These are phyloP conservation scores for Seriola quinqueradiata DNA, from an alignment of 2,113 vertebrate species.

Conservation along the genomic window DNA sequence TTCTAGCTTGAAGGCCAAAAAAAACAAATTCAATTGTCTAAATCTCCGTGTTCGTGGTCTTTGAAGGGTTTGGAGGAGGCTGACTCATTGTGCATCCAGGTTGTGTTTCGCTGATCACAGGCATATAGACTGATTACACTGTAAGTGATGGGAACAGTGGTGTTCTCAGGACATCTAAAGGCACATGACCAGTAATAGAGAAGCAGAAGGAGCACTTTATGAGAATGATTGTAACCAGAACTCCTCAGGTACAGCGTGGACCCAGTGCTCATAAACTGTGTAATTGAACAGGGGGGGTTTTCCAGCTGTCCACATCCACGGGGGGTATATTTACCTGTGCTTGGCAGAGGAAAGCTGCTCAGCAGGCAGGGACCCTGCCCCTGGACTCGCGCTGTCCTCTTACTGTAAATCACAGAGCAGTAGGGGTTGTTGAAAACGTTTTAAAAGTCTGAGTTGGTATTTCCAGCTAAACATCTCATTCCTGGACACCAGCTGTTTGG, in stretches of 20 bases:
- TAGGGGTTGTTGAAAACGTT: conserved; percentile 50
- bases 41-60: conserved; percentile 8
- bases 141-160: conserved; percentile 3
- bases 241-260: conserved; percentile 25
- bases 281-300: conserved; percentile 24
- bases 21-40: conserved; percentile 13
- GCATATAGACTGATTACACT: background rate
- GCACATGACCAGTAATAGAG: background rate
- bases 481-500: conserved; percentile 82
- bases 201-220: conserved; percentile 22
- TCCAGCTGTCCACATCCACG: conserved; percentile 40
- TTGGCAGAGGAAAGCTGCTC: conserved; percentile 48
- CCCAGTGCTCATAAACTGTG: conserved; percentile 59
- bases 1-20: conserved; percentile 30
- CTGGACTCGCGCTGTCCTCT: conserved; percentile 47
- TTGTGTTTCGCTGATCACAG: conserved; percentile 15
- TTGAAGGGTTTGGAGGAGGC: background rate
- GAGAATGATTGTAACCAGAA: conserved; percentile 32
- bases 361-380: conserved; percentile 38
- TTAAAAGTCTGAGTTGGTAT: conserved; percentile 74
- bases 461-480: conserved; percentile 81
- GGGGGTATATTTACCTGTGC: conserved; percentile 56
- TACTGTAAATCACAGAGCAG: conserved; percentile 69
- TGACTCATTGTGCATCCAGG: background rate
- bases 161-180: background rate